These are phyloP conservation scores for Poliocrania exsul DNA, from an alignment of 2,797 vertebrate species.

Conservation along the genomic window DNA sequence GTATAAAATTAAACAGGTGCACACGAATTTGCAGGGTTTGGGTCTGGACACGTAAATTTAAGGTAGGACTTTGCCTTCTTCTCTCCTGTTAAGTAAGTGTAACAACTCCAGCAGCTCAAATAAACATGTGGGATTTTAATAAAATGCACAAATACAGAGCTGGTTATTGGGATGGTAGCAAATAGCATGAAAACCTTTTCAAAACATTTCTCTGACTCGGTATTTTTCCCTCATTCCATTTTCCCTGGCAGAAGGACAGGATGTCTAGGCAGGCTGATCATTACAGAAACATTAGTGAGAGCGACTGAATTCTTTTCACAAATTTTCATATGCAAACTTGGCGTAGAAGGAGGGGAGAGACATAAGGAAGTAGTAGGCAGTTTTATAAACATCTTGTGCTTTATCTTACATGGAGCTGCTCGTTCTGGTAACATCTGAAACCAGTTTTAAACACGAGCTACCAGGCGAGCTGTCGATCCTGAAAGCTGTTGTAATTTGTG, in stretches of 20 bases:
- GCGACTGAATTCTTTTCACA: not conserved
- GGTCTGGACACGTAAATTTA: not conserved
- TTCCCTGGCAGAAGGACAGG: not conserved
- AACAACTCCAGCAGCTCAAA: not conserved
- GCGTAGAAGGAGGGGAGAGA: not conserved
- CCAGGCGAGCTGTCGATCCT: slow-evolving; percentile 59
- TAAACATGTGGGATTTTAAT: slow-evolving; percentile 28
- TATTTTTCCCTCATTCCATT: not conserved
- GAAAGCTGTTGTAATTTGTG: slow-evolving; percentile 64
- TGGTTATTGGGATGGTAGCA: not conserved
- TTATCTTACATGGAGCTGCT: not conserved
- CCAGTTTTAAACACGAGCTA: not conserved
- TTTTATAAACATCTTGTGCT: not conserved
- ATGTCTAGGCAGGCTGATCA: slow-evolving; percentile 19
- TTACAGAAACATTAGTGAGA: not conserved
- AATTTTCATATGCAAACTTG: not conserved
- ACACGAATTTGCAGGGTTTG: not conserved
- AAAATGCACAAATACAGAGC: slow-evolving; percentile 23
- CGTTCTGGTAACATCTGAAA: not conserved
- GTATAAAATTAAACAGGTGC: not conserved
- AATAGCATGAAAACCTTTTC: not conserved
- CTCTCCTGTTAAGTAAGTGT: not conserved
- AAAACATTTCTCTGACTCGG: slow-evolving; percentile 21
- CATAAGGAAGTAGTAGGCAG: not conserved
- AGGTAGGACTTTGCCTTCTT: not conserved